Evolutionary conservation across 2,113 vertebrate genomes (phyloP), one percentile per base, ranked within the genome.

Genomic region (Aspidoscelis tigris): DNA sequence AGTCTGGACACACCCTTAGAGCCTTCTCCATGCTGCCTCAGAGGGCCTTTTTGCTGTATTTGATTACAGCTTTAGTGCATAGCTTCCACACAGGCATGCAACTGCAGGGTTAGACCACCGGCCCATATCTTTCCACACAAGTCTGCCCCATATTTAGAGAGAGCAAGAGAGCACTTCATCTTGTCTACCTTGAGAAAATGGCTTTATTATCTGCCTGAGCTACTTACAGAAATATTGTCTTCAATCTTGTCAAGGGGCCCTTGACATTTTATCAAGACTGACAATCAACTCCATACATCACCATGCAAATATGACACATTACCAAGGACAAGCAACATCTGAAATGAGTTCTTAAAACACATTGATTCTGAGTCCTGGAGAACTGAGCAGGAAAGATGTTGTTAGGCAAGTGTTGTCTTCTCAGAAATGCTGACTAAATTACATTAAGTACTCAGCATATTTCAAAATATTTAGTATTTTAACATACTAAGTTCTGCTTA

Each of bases 201-300:
- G 21, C 39, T 58, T 69, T 74, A 77, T 77, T 41, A 66, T 70
- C 12, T 76, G 72, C 44, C 64, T 24, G 33, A 41, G 50, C n/a
- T 21, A 68, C 33, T 77, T 76, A 24, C 0, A 83, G n/a, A 47
- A 68, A 82, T 47, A 20, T 66, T 70, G 66, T 33, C 47, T 53
- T 26, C 18, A 43, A 69, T 84, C 66, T 76, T 26, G 61, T 8
- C 43, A 83, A 69, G 8, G 22, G 65, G 65, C 55, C 82, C 74
- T 70, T 83, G 82, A 58, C 74, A 77, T 77, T 77, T 77, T n/a
- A 84, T 72, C 41, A 79, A 73, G 26, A 65, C 21, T 79, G 68
- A 61, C 76, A 78, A 76, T 69, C 64, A 33, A 43, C 41, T 84
- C 41, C 79, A 47, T 78, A 47, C 11, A 24, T 78, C 55, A 79